Conservation (phyloP, 2,113 vertebrate genomes). For the Aegotheles bennettii region DNA sequence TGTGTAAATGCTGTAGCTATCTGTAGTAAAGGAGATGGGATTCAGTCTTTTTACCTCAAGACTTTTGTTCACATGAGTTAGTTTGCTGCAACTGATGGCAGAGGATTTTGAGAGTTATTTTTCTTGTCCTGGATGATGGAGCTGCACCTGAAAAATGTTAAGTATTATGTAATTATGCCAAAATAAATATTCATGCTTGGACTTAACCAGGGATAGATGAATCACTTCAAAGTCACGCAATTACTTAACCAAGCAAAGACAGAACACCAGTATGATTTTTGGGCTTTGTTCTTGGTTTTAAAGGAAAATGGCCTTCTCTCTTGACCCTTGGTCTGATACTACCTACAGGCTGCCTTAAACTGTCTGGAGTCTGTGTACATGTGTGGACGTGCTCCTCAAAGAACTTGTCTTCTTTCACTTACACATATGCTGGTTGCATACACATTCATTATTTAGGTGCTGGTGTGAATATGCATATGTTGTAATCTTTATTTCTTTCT, state of each 20-base stretch:
- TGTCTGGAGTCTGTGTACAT: background rate
- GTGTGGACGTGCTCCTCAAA: background rate
- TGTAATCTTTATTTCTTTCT: background rate
- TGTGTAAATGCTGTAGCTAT: background rate
- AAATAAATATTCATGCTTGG: background rate
- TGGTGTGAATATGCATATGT: background rate
- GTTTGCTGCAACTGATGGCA: background rate
- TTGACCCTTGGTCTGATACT: background rate
- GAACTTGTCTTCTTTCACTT: background rate
- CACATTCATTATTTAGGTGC: background rate
- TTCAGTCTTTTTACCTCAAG: background rate
- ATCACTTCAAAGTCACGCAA: background rate
- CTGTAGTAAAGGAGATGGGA: background rate
- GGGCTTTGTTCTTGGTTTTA: background rate
- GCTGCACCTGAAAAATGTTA: background rate
- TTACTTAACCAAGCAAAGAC: background rate
- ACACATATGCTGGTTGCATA: accelerated
- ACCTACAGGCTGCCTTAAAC: background rate
- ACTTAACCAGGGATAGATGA: background rate
- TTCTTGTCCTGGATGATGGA: background rate
- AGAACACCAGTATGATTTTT: background rate
- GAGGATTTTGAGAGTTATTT: background rate
- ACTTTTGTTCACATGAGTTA: background rate
- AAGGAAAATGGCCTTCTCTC: background rate
- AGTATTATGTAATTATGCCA: background rate